Evolutionary conservation across 2,888 invertebrate species (phyloP), one percentile per base, ranked within the genome.

Genomic region (Oscheius sp.): DNA sequence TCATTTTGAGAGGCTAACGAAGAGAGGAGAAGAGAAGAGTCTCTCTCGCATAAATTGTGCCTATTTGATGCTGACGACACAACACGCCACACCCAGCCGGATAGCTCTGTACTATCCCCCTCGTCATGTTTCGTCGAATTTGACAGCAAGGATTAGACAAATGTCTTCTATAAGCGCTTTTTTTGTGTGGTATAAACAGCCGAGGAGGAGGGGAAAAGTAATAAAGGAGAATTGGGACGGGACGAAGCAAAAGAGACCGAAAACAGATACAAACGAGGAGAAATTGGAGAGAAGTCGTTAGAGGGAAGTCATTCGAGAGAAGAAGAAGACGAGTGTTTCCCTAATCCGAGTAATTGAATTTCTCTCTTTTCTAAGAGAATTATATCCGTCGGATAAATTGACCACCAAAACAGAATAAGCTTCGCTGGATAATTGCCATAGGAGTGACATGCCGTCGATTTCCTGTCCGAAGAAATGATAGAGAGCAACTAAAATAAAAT

Each of bases 41-140:
- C 55, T 29, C 52, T 43, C 55, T 16, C 41, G 69, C 69, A 55
- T 53, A 69, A 69, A 69, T 69, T 69, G 69, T 69, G 69, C 69
- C 56, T 69, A 69, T 69, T 69, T 69, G 69, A 69, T 69, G 69
- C 69, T 69, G 66, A 66, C 66, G 66, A 66, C 66, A 66, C 49
- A 66, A 52, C 66, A 66, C 66, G 52, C 66, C 52, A 66, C n/a
- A n/a, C 52, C 66, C 61, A 61, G 27, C 5, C 25, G 18, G 23
- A 56, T 56, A 56, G 3, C 13, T 21, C 21, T 49, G 49, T 21
- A 7, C 21, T 13, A 3, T 3, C 6, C 49, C 49, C 16, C 6
- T 2, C 49, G 16, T 21, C 49, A 21, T 49, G 6, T 49, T 49
- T 21, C 21, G 2, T 18, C n/a, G 21, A 49, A 49, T 49, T 21